Percentiles rank a stretch among this genome's conserved stretches.
phyloP scores from a whole-genome alignment of 2,888 invertebrate genomes.

The Microplitis deprimator region DNA sequence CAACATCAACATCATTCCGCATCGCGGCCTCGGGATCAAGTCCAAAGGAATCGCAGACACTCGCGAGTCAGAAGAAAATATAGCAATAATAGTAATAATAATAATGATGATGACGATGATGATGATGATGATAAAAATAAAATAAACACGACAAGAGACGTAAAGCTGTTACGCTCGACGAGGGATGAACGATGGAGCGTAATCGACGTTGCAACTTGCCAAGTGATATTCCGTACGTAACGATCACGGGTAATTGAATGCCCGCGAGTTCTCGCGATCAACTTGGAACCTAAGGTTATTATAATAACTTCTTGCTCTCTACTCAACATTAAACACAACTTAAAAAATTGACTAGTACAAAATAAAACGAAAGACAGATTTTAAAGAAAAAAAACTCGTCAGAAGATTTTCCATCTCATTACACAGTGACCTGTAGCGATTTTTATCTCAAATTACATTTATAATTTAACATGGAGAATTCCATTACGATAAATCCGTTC shows the following conservation, averaged over 20 bases:
- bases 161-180: conserved; percentile 32
- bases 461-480: conserved; percentile 23
- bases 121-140: not conserved
- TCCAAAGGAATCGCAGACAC: too few relatives aligned
- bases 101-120: not conserved
- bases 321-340: conserved; percentile 9
- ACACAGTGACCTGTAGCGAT: conserved; percentile 7
- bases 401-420: conserved; percentile 19
- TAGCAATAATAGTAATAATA: not conserved
- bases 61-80: not conserved
- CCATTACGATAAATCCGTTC: conserved; percentile 28
- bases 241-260: conserved; percentile 41
- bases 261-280: conserved; percentile 4
- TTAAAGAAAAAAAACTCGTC: not conserved
- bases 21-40: not conserved
- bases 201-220: conserved; percentile 40
- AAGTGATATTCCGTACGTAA: conserved; percentile 36
- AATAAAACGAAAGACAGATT: conserved; percentile 1
- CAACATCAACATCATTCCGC: not conserved
- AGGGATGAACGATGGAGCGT: conserved; percentile 43
- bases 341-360: not conserved
- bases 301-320: conserved; percentile 4
- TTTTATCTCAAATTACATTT: conserved; percentile 37
- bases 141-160: conserved; percentile 13
- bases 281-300: conserved; percentile 7